Percentiles rank a stretch among this genome's conserved stretches.
These are phyloP conservation scores for Gymnoscopelus braueri DNA, from an alignment of 2,797 vertebrate genomes.

Conservation along the genomic window DNA sequence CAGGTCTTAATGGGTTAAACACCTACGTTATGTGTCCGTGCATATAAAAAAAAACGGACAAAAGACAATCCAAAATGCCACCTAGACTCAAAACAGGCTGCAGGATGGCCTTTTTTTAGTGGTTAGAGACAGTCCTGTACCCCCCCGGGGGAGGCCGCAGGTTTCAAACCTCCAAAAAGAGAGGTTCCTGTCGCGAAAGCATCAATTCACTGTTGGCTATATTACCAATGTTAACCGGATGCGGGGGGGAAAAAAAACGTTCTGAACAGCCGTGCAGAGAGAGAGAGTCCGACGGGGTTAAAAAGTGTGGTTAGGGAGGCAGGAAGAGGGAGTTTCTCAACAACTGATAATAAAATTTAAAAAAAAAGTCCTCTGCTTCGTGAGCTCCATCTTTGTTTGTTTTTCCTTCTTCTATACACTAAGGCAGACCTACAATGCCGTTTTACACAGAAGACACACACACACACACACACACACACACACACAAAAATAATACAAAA, in stretches of 20 bases:
- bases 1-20: background rate
- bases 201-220: no score
- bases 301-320: no score
- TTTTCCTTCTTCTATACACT: constrained; percentile 42
- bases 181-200: no score
- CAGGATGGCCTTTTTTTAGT: no score
- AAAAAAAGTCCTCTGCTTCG: background rate
- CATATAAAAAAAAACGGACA: background rate
- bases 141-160: no score
- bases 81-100: background rate
- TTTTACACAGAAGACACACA: constrained; percentile 39
- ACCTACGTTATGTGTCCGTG: background rate
- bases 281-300: no score
- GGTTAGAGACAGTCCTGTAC: no score
- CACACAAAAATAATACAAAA: constrained; percentile 52
- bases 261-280: no score
- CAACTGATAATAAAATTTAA: background rate
- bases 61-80: background rate
- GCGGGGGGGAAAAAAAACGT: no score
- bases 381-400: no score
- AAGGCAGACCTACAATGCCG: constrained; percentile 45
- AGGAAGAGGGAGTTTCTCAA: background rate
- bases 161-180: no score
- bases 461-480: constrained; percentile 43
- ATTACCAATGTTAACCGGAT: no score